phyloP scores from a whole-genome alignment of 2,888 invertebrate genomes.

The Dexiosoma caninum region DNA sequence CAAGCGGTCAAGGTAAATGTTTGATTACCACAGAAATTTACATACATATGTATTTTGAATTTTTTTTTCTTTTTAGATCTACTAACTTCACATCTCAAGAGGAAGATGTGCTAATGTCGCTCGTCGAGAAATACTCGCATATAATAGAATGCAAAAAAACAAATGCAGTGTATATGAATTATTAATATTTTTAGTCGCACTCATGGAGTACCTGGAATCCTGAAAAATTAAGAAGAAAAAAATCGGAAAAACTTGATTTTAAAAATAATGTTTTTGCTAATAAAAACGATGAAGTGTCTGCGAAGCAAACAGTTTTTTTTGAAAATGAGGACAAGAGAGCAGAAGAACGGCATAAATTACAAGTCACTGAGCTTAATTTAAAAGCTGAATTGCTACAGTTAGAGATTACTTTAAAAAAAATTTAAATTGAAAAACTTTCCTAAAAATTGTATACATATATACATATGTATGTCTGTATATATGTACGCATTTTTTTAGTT shows the following conservation, averaged over 20 bases:
- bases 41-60: not conserved
- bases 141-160: not conserved
- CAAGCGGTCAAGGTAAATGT: not conserved
- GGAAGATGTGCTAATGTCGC: not conserved
- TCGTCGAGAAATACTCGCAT: too few relatives aligned
- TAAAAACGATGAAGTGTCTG: not conserved
- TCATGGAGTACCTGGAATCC: not conserved
- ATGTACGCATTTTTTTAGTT: too few relatives aligned
- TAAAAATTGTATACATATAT: too few relatives aligned
- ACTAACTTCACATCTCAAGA: not conserved
- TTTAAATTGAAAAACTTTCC: not conserved
- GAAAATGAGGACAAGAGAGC: constrained; percentile 7
- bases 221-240: not conserved
- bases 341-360: not conserved
- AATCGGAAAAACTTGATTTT: not conserved
- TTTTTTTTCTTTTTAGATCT: not conserved
- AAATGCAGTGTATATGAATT: not conserved
- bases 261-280: not conserved
- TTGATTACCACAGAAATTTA: too few relatives aligned
- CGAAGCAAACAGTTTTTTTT: not conserved
- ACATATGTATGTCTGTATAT: too few relatives aligned
- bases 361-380: not conserved
- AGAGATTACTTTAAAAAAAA: not conserved
- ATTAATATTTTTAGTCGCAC: too few relatives aligned
- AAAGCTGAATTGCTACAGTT: not conserved